Conservation (phyloP, 2,888 invertebrate genomes). For the Seira sanloemensis region DNA sequence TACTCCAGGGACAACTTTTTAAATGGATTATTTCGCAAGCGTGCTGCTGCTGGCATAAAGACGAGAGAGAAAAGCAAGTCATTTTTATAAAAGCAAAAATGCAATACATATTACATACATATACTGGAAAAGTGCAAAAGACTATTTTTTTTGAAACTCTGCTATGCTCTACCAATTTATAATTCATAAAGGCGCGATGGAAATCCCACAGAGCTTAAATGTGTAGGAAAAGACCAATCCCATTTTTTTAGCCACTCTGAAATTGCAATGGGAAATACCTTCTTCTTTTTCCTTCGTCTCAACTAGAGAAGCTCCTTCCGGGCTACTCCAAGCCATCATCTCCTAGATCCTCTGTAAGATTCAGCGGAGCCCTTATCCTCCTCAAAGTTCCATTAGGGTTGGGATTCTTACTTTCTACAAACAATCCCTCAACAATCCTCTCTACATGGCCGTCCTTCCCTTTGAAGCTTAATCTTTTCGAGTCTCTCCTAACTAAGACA, state of each 20-base stretch:
- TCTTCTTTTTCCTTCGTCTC: slow-evolving; percentile 38
- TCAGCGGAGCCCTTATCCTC: slow-evolving; percentile 70
- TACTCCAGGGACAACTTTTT: too few relatives aligned
- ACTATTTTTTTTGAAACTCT: too few relatives aligned
- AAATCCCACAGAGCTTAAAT: too few relatives aligned
- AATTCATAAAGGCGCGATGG: too few relatives aligned
- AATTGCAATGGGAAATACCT: slow-evolving; percentile 29
- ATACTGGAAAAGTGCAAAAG: too few relatives aligned
- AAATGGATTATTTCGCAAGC: too few relatives aligned
- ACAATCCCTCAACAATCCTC: slow-evolving; percentile 73
- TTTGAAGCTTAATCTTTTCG: slow-evolving; percentile 70
- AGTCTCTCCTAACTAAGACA: slow-evolving; percentile 70
- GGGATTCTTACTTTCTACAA: slow-evolving; percentile 74
- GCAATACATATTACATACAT: too few relatives aligned
- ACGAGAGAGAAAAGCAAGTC: too few relatives aligned
- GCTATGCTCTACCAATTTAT: too few relatives aligned
- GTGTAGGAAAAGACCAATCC: neutral
- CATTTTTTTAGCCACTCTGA: neutral
- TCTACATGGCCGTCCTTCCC: slow-evolving; percentile 68
- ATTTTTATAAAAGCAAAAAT: slow-evolving; percentile 28
- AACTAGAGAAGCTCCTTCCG: slow-evolving; percentile 54
- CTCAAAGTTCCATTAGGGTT: slow-evolving; percentile 70
- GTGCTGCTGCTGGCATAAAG: too few relatives aligned
- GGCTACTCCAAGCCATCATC: slow-evolving; percentile 64
- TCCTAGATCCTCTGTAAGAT: slow-evolving; percentile 64